Evolutionary conservation across 2,797 vertebrate species (phyloP).

Genomic region (Diplodus puntazzo): DNA sequence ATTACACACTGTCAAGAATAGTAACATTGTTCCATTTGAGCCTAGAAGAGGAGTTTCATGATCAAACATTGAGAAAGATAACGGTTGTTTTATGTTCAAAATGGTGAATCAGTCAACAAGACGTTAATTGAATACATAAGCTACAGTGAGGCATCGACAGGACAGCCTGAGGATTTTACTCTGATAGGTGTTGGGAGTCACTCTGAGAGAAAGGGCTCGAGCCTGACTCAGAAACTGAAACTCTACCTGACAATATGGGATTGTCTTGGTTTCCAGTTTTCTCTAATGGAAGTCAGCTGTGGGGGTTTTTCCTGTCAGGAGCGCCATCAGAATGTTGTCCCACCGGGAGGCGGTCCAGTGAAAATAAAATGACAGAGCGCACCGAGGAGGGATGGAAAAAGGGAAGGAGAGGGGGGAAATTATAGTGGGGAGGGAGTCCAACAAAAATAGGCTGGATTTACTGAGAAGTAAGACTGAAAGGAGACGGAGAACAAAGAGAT

Average conservation of each 20-base stretch:
- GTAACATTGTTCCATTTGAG: background rate
- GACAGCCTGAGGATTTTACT: constrained; percentile 1
- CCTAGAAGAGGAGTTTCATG: background rate
- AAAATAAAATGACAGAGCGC: constrained; percentile 70
- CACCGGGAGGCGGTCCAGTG: constrained; percentile 62
- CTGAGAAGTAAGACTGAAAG: constrained; percentile 11
- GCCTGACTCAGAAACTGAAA: constrained; percentile 33
- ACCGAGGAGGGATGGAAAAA: constrained; percentile 53
- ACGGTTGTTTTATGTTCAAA: background rate
- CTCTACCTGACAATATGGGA: constrained; percentile 67
- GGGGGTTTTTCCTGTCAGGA: constrained; percentile 58
- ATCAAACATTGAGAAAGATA: background rate
- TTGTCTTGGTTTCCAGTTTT: constrained; percentile 68
- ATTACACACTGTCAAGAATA: too few relatives aligned
- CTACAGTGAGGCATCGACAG: background rate
- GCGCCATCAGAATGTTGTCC: constrained; percentile 63
- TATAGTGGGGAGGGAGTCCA: constrained; percentile 52
- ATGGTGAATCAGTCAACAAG: background rate
- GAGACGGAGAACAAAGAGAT: background rate
- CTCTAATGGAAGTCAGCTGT: constrained; percentile 78
- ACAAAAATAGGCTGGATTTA: constrained; percentile 60
- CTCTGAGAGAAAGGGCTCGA: constrained; percentile 19
- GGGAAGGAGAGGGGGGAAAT: constrained; percentile 37
- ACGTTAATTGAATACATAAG: background rate
- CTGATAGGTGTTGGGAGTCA: background rate